These are phyloP conservation scores for Porites lobata DNA, from an alignment of 92 coral and sea anemone species.

Conservation along the genomic window DNA sequence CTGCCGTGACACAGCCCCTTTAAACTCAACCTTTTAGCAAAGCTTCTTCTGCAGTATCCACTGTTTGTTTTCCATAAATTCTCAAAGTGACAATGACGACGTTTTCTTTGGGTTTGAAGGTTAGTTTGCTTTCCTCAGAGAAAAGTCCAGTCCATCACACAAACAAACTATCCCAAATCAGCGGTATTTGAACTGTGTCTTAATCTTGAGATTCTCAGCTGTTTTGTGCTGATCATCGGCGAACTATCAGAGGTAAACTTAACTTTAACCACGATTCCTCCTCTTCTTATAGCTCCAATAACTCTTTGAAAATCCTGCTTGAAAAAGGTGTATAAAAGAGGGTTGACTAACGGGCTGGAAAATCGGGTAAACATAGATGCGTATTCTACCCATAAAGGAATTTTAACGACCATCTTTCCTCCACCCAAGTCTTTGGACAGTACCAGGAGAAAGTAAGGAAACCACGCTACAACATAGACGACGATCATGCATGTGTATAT, in stretches of 20 bases:
- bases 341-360: conserved; percentile 41
- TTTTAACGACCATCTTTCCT: not conserved
- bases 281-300: conserved; percentile 12
- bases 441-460: conserved; percentile 35
- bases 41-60: too few species aligned
- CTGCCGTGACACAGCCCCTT: too few species aligned
- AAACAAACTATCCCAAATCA: not conserved
- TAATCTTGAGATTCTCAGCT: not conserved
- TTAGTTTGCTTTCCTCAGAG: too few species aligned
- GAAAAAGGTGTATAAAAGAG: conserved; percentile 61
- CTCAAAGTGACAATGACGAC: too few species aligned
- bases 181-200: not conserved
- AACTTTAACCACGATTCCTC: not conserved
- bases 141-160: not conserved
- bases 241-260: not conserved
- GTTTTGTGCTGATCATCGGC: not conserved
- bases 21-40: too few species aligned
- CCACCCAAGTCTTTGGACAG: conserved; percentile 26
- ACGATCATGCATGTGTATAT: conserved; percentile 45
- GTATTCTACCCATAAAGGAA: conserved; percentile 32
- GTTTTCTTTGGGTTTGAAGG: too few species aligned
- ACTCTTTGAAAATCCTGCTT: conserved; percentile 52
- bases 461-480: conserved; percentile 49
- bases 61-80: too few species aligned
- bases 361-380: conserved; percentile 28